These are phyloP conservation scores for Oncorhynchus tshawytscha DNA, from an alignment of 2,113 vertebrate species.

Conservation along the genomic window DNA sequence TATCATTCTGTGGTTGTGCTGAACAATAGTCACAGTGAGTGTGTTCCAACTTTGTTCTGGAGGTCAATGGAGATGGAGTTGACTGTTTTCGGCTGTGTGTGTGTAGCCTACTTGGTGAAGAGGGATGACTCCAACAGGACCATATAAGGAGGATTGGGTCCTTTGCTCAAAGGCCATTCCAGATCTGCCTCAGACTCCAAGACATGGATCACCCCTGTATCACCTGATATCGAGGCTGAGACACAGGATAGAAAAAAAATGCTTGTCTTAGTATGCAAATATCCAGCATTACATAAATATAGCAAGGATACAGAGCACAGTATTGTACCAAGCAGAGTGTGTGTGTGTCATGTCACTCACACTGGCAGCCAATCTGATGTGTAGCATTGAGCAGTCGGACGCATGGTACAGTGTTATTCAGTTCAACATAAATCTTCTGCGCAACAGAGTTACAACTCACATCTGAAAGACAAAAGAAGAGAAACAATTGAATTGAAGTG, in stretches of 20 bases:
- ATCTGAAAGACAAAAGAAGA: constrained; percentile 42
- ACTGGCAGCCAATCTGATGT: constrained; percentile 96
- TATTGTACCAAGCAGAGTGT: background rate
- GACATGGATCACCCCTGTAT: constrained; percentile 92
- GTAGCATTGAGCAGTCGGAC: constrained; percentile 94
- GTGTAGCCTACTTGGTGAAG: constrained; percentile 79
- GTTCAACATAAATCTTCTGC: constrained; percentile 89
- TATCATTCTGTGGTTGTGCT: background rate
- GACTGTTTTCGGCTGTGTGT: background rate
- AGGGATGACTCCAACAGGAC: constrained; percentile 81
- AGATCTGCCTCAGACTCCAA: constrained; percentile 82
- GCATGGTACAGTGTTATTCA: constrained; percentile 85
- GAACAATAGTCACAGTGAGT: background rate
- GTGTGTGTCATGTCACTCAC: constrained; percentile 74
- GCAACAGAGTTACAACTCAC: constrained; percentile 81
- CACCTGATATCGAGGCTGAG: constrained; percentile 76
- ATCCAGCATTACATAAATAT: too few relatives aligned
- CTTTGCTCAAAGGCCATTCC: constrained; percentile 80
- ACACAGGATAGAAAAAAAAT: background rate
- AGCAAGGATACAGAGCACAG: too few relatives aligned
- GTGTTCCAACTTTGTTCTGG: too few relatives aligned
- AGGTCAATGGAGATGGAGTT: background rate
- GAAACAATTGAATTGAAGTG: background rate
- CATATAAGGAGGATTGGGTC: constrained; percentile 87
- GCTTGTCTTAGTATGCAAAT: background rate